Conservation (phyloP, 2,888 invertebrate genomes). For the Eupithecia inturbata region DNA sequence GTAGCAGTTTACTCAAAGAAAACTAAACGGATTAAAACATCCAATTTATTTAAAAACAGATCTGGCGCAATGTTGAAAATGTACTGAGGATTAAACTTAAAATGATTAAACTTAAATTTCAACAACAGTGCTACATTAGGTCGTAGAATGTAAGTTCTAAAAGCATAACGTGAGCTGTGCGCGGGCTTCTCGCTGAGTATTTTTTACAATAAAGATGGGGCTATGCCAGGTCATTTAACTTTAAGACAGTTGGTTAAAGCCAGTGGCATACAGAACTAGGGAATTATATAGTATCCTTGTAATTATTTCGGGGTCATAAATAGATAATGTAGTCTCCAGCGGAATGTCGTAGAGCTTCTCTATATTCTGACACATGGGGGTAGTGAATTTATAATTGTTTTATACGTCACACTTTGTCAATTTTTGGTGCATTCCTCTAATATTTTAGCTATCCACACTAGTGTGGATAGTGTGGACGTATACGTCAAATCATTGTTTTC, state of each 20-base stretch:
- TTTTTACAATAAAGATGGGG: conserved; percentile 18
- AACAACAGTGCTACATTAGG: conserved; percentile 4
- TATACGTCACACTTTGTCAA: neutral
- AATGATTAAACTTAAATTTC: conserved; percentile 2
- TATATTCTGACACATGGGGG: neutral
- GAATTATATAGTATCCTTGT: neutral
- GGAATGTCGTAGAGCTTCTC: neutral
- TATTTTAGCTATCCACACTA: neutral
- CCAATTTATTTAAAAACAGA: neutral
- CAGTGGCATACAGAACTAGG: neutral
- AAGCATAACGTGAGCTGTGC: neutral
- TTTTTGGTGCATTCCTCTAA: neutral
- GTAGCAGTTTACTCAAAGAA: neutral
- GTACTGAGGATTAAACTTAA: conserved; percentile 9
- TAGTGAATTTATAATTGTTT: neutral
- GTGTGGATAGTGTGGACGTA: no score
- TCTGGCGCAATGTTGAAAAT: neutral
- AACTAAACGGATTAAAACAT: neutral
- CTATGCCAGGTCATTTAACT: conserved; percentile 16
- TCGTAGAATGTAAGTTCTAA: conserved; percentile 9
- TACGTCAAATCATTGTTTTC: neutral
- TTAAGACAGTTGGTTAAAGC: conserved; percentile 3
- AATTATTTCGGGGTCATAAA: neutral
- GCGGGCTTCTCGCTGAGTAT: conserved; percentile 6
- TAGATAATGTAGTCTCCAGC: neutral